Conservation (phyloP, 2,888 invertebrate species). For the Drosophila ustulata region DNA sequence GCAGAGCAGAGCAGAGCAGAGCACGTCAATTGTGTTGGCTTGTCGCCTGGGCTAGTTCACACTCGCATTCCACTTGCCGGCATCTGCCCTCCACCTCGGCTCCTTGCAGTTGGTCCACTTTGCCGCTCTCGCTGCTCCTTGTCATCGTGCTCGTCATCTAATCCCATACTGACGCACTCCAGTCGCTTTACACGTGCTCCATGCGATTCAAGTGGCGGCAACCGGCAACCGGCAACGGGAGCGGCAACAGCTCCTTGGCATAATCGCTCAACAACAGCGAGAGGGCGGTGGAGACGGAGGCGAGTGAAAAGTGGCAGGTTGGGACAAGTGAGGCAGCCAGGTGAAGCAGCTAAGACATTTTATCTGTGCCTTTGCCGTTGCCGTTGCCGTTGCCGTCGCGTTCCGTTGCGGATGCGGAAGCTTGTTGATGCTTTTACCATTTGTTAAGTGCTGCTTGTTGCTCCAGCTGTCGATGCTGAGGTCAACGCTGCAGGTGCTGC, state of each 20-base stretch:
- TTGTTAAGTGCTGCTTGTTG: slow-evolving; percentile 82
- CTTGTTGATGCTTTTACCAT: slow-evolving; percentile 81
- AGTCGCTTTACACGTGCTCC: slow-evolving; percentile 79
- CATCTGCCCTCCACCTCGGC: slow-evolving; percentile 20
- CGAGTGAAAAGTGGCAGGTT: neutral
- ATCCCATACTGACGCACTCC: slow-evolving; percentile 77
- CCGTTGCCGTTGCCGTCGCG: slow-evolving; percentile 51
- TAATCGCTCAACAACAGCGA: slow-evolving; percentile 70
- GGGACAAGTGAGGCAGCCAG: slow-evolving; percentile 20
- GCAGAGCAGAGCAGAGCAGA: too few species aligned
- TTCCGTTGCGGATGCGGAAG: slow-evolving; percentile 80
- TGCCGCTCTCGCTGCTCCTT: slow-evolving; percentile 9
- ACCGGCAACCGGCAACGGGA: slow-evolving; percentile 43
- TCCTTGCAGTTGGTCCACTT: neutral
- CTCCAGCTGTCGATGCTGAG: slow-evolving; percentile 80
- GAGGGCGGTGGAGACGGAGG: neutral
- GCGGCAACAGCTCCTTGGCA: slow-evolving; percentile 72
- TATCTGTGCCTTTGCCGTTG: slow-evolving; percentile 66
- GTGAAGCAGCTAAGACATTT: slow-evolving; percentile 71
- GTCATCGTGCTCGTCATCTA: slow-evolving; percentile 50
- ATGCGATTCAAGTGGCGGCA: slow-evolving; percentile 71
- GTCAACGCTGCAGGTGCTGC: slow-evolving; percentile 77
- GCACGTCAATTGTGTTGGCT: slow-evolving; percentile 44
- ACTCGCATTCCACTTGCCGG: slow-evolving; percentile 55
- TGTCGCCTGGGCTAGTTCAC: slow-evolving; percentile 65